Base-by-base conservation (phyloP, 1,140 invertebrate genomes). In the Leptinotarsa undecemlineata region DNA sequence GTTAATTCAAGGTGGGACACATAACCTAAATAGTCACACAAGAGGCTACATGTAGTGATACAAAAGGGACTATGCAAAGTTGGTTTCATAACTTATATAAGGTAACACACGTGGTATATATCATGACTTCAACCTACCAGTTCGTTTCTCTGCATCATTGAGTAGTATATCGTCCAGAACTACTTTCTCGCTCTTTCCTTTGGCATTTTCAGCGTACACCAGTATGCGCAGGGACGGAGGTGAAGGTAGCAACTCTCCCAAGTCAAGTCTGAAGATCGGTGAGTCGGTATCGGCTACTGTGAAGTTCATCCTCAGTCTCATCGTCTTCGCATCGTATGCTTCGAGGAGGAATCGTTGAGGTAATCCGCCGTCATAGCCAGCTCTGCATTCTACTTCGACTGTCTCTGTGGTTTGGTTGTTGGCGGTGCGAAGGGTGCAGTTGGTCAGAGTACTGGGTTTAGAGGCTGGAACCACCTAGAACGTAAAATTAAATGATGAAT, bases 181-280 rank as follows among this genome's bases (percentile, higher is more conserved):
- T 69, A 92, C 90, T 20, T 91, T 89, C 80, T 95, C 93, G 76
- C 94, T 95, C 73, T 91, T 90, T 63, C 95, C 95, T 85, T 96
- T 96, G 48, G 92, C 90, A 86, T 97, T 97, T 77, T 91, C 90
- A 51, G 95, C 93, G 84, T 95, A 96, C 72, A 94, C 90, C 68
- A 94, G 89, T 68, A 97, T 87, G 78, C 92, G 89, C 74, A 94
- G 87, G 26, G 90, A 90, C 15, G 89, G 88, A 17, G 84, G 84
- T 11, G 82, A 77, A 13, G 81, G 80, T 11, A 82, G 71, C 64
- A 84, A 68, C 33, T 84, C 84, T 47, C 78, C 79, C 63, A 93
- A 86, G 75, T 92, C 90, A 11, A 88, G 84, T 23, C 92, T 86
- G 84, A 95, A 95, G 23, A 91, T 82, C 0, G 92, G 91, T 48